These are phyloP conservation scores for Tanytarsus gracilentus DNA, from an alignment of 2,888 invertebrate genomes.

Conservation along the genomic window DNA sequence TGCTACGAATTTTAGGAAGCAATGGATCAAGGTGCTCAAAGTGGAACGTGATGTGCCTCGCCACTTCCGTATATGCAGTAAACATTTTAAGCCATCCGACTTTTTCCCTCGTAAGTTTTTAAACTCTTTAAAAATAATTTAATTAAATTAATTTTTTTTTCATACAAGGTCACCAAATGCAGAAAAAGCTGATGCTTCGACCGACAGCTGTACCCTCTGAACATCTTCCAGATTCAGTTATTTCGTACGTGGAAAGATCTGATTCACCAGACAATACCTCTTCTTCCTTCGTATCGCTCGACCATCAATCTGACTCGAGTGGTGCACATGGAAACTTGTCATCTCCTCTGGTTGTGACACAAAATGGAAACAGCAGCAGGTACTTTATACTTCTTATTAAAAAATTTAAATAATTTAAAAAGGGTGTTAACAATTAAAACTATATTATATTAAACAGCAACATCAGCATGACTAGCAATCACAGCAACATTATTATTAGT, in stretches of 20 bases:
- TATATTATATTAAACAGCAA: too few species aligned
- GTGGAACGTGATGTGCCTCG: slow-evolving; percentile 24
- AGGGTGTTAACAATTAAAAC: too few species aligned
- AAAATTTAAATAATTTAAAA: too few species aligned
- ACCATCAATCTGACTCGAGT: slow-evolving; percentile 21
- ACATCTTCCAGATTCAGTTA: slow-evolving; percentile 14
- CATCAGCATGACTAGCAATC: too few species aligned
- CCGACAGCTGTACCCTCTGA: slow-evolving; percentile 25
- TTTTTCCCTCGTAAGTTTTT: slow-evolving; percentile 11
- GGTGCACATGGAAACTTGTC: not conserved
- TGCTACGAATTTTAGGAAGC: slow-evolving; percentile 15
- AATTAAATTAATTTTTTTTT: not conserved
- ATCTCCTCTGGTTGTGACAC: not conserved
- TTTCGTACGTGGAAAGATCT: not conserved
- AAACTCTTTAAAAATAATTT: not conserved
- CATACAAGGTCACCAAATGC: slow-evolving; percentile 24
- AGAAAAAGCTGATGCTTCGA: slow-evolving; percentile 26
- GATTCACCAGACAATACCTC: slow-evolving; percentile 27
- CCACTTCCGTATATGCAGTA: slow-evolving; percentile 20
- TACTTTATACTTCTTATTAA: too few species aligned
- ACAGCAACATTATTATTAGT: not conserved
- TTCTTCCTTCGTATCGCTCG: slow-evolving; percentile 11
- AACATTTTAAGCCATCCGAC: slow-evolving; percentile 21
- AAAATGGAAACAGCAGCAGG: too few species aligned
- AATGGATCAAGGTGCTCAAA: slow-evolving; percentile 18